Conservation (phyloP, 2,888 invertebrate genomes). For the Lysandra bellargus region DNA sequence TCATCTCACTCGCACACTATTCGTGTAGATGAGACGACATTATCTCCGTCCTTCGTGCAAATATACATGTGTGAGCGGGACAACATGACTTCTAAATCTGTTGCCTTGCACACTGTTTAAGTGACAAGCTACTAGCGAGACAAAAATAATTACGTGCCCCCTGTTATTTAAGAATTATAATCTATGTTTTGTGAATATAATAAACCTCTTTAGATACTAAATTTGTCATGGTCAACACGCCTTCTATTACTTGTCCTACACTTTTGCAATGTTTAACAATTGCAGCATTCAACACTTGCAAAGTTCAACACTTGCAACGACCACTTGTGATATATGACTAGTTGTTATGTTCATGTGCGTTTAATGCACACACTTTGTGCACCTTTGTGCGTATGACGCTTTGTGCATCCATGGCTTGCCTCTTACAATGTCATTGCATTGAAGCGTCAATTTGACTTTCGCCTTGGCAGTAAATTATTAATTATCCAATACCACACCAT, state of each 20-base stretch:
- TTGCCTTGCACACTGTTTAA: neutral
- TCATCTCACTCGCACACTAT: too few species aligned
- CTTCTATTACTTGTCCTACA: neutral
- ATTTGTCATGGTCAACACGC: conserved; percentile 1
- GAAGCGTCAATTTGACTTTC: neutral
- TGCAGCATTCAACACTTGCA: neutral
- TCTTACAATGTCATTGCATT: neutral
- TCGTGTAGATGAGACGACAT: neutral
- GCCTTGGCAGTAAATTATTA: neutral
- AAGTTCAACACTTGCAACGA: neutral
- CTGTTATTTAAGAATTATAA: neutral
- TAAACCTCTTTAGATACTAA: neutral
- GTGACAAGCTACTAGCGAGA: neutral
- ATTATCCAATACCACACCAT: neutral
- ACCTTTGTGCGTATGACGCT: neutral
- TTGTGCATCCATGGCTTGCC: neutral
- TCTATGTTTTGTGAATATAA: conserved; percentile 4
- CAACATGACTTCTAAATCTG: neutral
- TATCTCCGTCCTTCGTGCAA: neutral
- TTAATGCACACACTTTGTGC: neutral
- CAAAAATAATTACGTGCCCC: neutral
- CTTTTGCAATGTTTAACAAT: neutral
- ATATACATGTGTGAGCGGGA: neutral
- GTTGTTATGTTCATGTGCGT: neutral
- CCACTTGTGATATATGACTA: conserved; percentile 12